These are phyloP conservation scores for Pogona vitticeps DNA, from an alignment of 2,113 vertebrate genomes.

Conservation along the genomic window DNA sequence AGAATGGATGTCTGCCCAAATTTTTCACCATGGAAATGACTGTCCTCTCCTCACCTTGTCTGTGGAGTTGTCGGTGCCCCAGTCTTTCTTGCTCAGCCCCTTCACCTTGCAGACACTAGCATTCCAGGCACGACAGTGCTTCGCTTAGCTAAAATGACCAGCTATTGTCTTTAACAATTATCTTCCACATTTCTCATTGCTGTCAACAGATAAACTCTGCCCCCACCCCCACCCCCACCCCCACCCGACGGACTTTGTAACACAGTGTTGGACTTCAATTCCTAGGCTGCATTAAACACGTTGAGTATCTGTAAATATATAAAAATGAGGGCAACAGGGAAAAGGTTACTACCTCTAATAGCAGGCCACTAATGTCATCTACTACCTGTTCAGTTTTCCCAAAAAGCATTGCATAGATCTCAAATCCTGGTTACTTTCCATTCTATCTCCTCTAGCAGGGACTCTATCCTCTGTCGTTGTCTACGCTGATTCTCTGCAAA, in stretches of 20 bases:
- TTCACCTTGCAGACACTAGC: not conserved
- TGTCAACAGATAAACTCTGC: not conserved
- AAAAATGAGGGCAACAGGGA: not conserved
- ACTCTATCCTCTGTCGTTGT: not conserved
- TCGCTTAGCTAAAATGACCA: not conserved
- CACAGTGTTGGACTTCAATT: not conserved
- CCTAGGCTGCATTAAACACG: not conserved
- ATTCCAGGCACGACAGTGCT: conserved; percentile 10
- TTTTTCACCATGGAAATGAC: not conserved
- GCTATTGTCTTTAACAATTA: not conserved
- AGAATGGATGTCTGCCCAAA: not conserved
- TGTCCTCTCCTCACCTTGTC: not conserved
- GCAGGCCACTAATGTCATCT: not conserved
- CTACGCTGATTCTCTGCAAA: no score
- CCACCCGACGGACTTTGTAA: not conserved
- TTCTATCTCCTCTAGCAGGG: not conserved
- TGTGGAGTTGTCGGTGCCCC: not conserved
- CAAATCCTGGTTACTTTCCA: not conserved
- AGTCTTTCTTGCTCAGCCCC: not conserved
- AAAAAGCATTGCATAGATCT: not conserved
- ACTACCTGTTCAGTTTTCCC: not conserved
- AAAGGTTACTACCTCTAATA: not conserved
- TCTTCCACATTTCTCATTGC: not conserved
- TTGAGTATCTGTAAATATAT: not conserved
- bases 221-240: not conserved